These are phyloP conservation scores for Cyanoramphus novaezelandiae DNA, from an alignment of 2,113 vertebrate species.

Conservation along the genomic window DNA sequence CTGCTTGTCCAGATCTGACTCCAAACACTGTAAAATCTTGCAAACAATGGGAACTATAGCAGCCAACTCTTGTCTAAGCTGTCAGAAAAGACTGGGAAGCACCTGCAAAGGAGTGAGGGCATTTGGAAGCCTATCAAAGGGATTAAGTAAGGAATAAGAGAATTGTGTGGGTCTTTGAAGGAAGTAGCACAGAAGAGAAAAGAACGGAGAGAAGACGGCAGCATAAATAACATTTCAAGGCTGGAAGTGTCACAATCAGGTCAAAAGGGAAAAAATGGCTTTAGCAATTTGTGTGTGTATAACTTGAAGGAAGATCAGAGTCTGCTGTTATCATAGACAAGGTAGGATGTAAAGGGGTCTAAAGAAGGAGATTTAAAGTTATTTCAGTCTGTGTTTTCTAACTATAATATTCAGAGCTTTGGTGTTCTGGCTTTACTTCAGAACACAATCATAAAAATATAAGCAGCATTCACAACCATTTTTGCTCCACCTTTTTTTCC, in stretches of 20 bases:
- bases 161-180: constrained; percentile 16
- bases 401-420: background rate
- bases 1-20: background rate
- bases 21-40: background rate
- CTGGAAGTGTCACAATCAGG: background rate
- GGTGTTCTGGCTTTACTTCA: background rate
- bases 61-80: background rate
- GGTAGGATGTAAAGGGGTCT: background rate
- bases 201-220: background rate
- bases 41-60: background rate
- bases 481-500: background rate
- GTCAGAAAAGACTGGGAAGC: background rate
- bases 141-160: constrained; percentile 1
- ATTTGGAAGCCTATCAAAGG: constrained; percentile 15
- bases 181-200: background rate
- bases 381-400: background rate
- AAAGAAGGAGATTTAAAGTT: background rate
- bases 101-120: constrained; percentile 1
- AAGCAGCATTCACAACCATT: background rate
- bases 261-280: background rate
- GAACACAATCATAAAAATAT: background rate
- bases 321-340: background rate
- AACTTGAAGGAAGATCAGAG: constrained; percentile 6
- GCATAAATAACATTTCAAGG: constrained; percentile 31
- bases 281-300: background rate